These are phyloP conservation scores for Cordilura impudica DNA, from an alignment of 2,888 invertebrate species.

Conservation along the genomic window DNA sequence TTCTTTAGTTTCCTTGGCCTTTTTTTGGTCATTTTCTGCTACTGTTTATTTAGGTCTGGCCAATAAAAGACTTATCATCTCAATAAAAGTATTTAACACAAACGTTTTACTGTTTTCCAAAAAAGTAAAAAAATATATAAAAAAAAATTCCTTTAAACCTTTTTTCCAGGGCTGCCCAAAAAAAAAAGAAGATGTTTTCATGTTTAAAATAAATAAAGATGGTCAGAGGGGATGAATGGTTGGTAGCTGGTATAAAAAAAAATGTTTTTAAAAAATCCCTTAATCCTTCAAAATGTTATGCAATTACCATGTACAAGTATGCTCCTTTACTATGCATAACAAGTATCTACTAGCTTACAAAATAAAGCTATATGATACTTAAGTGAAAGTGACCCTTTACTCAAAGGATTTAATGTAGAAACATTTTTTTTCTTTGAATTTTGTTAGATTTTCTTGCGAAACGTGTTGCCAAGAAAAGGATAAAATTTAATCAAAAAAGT, in stretches of 20 bases:
- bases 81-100: slow-evolving; percentile 78
- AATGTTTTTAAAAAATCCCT: slow-evolving; percentile 71
- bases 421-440: not conserved
- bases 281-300: slow-evolving; percentile 76
- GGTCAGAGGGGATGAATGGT: not conserved
- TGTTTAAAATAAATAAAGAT: slow-evolving; percentile 28
- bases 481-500: slow-evolving; percentile 29
- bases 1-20: slow-evolving; percentile 14
- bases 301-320: slow-evolving; percentile 71
- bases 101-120: slow-evolving; percentile 73
- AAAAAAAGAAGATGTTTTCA: slow-evolving; percentile 37
- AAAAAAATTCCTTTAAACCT: slow-evolving; percentile 65
- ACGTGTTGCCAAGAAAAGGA: slow-evolving; percentile 27
- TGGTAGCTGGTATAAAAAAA: slow-evolving; percentile 34
- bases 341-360: slow-evolving; percentile 13
- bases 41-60: slow-evolving; percentile 61
- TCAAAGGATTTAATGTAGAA: slow-evolving; percentile 51
- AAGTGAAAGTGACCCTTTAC: slow-evolving; percentile 73
- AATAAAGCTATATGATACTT: slow-evolving; percentile 56
- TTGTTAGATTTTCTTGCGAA: too few relatives aligned
- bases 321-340: slow-evolving; percentile 64
- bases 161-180: slow-evolving; percentile 36
- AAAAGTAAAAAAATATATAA: not conserved
- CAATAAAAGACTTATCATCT: slow-evolving; percentile 75
- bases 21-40: slow-evolving; percentile 30